A percentile compares a stretch with the other conserved stretches of the same genome.
Conservation (phyloP, 2,888 invertebrate genomes). For the Crepidodera aurea region DNA sequence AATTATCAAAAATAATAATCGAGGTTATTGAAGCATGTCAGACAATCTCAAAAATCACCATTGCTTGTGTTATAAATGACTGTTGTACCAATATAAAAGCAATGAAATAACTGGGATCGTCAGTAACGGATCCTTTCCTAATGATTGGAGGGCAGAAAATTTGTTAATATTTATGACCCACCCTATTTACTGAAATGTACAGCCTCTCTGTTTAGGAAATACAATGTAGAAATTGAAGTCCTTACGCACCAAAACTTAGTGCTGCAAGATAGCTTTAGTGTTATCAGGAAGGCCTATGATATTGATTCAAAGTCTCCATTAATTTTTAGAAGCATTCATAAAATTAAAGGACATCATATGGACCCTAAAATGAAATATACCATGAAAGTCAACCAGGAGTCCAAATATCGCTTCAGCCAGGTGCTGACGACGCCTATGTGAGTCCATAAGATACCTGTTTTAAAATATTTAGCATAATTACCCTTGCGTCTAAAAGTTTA, state of each 20-base stretch:
- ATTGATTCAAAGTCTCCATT: slow-evolving; percentile 30
- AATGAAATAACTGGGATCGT: slow-evolving; percentile 20
- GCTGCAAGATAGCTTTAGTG: slow-evolving; percentile 6
- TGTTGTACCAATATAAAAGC: slow-evolving; percentile 25
- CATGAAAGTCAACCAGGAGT: slow-evolving; percentile 44
- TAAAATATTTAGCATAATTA: too few relatives aligned
- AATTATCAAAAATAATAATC: neutral
- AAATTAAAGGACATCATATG: slow-evolving; percentile 36
- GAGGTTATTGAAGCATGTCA: slow-evolving; percentile 2
- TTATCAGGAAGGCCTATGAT: slow-evolving; percentile 27
- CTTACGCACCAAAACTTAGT: neutral
- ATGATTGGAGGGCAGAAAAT: slow-evolving; percentile 18
- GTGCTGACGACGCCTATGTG: too few relatives aligned
- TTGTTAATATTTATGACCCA: slow-evolving; percentile 30
- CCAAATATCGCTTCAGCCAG: neutral
- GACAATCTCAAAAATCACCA: neutral
- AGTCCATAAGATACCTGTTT: too few relatives aligned
- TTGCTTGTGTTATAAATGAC: slow-evolving; percentile 21
- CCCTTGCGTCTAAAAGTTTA: too few relatives aligned
- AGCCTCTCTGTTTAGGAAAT: slow-evolving; percentile 16
- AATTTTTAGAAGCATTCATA: slow-evolving; percentile 34
- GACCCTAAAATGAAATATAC: slow-evolving; percentile 37
- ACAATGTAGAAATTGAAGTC: too few relatives aligned
- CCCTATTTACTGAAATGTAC: slow-evolving; percentile 30
- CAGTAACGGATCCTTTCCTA: slow-evolving; percentile 16